Conservation (phyloP, 1,140 invertebrate species). For the Orius laevigatus region DNA sequence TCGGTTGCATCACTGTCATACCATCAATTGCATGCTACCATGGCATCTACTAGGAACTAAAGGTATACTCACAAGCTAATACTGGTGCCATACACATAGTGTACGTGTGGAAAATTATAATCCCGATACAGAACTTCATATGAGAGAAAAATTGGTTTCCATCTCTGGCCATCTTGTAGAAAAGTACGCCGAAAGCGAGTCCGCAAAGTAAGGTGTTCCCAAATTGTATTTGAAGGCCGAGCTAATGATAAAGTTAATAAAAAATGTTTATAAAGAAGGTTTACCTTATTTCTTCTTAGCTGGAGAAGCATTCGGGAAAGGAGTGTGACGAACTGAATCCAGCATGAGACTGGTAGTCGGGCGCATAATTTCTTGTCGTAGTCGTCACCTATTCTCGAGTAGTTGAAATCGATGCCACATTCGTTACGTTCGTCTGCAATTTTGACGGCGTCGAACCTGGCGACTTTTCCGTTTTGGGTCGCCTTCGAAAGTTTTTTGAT, state of each 20-base stretch:
- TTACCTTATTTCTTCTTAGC: conserved; percentile 26
- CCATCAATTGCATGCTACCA: no score
- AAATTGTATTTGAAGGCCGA: conserved; percentile 38
- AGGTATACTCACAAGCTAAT: conserved; percentile 25
- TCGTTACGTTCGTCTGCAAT: background rate
- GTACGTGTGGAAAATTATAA: conserved; percentile 43
- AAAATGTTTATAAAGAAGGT: no score
- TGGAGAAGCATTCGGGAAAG: conserved; percentile 26
- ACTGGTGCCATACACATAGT: conserved; percentile 47
- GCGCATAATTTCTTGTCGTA: conserved; percentile 8
- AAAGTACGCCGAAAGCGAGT: conserved; percentile 36
- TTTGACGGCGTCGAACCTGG: background rate
- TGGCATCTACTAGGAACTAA: no score
- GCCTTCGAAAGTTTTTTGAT: conserved; percentile 20
- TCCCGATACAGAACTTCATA: conserved; percentile 44
- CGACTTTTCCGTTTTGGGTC: conserved; percentile 22
- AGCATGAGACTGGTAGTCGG: conserved; percentile 22
- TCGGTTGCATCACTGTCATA: no score
- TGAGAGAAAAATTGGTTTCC: conserved; percentile 46
- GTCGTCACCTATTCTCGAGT: conserved; percentile 1
- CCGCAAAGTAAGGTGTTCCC: conserved; percentile 40
- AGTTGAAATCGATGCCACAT: conserved; percentile 5
- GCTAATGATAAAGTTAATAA: conserved; percentile 16
- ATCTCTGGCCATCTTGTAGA: conserved; percentile 40
- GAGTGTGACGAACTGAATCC: conserved; percentile 26